Percentiles rank a stretch among this genome's conserved stretches.
Evolutionary conservation across 2,888 invertebrate genomes (phyloP).

Genomic region (Agrochola litura): DNA sequence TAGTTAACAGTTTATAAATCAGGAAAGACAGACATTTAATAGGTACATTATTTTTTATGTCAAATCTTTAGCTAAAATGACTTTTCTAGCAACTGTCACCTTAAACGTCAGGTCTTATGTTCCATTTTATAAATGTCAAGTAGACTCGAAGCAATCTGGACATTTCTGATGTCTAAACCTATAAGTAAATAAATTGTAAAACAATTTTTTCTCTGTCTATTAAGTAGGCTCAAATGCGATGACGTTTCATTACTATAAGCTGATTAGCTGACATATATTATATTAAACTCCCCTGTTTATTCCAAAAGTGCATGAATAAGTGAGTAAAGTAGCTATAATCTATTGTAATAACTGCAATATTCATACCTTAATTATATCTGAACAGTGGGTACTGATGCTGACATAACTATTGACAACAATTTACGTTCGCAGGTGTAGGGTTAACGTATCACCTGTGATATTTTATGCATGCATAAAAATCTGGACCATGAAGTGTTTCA

Average conservation of each 20-base stretch:
- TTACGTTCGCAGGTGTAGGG: background rate
- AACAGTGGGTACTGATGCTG: background rate
- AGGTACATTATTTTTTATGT: background rate
- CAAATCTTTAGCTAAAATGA: constrained; percentile 19
- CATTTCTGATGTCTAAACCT: no score
- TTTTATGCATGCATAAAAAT: background rate
- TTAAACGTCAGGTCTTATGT: constrained; percentile 11
- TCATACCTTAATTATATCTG: background rate
- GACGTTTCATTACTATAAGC: constrained; percentile 36
- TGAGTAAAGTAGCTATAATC: constrained; percentile 2
- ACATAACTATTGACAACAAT: background rate
- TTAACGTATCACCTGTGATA: background rate
- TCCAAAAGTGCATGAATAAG: background rate
- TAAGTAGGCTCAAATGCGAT: background rate
- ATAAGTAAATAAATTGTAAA: no score
- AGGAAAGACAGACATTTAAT: constrained; percentile 26
- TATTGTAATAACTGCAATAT: constrained; percentile 26
- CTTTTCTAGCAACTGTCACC: constrained; percentile 31
- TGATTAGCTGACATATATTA: background rate
- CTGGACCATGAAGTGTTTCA: background rate
- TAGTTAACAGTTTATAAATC: constrained; percentile 34
- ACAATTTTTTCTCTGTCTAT: no score
- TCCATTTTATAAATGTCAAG: constrained; percentile 7
- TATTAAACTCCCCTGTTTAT: constrained; percentile 7
- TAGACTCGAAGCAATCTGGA: background rate